These are phyloP conservation scores for Aphelinus certus DNA, from an alignment of 1,140 invertebrate genomes.

Conservation along the genomic window DNA sequence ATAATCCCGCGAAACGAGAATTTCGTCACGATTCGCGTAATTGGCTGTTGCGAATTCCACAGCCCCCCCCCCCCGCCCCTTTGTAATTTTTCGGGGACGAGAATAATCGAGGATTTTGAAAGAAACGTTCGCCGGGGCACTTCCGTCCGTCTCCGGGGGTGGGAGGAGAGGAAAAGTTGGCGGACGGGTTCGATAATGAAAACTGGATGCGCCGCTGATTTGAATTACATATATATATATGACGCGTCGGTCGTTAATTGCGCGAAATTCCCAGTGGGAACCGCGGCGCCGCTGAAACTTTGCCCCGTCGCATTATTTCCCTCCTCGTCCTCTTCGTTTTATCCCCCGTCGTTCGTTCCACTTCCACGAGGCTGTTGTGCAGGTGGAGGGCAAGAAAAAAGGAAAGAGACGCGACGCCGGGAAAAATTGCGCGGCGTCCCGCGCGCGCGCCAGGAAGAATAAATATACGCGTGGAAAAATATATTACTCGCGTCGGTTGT, in stretches of 20 bases:
- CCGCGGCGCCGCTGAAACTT: background rate
- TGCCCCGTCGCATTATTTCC: background rate
- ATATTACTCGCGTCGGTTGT: too few relatives aligned
- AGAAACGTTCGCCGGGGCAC: constrained; percentile 7
- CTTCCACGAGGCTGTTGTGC: background rate
- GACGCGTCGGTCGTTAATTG: background rate
- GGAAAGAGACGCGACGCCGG: background rate
- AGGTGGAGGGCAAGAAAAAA: background rate
- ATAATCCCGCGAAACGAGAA: too few relatives aligned
- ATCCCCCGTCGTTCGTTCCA: background rate
- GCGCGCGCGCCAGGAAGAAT: too few relatives aligned
- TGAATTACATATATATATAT: background rate
- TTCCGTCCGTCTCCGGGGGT: background rate
- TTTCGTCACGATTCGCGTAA: too few relatives aligned
- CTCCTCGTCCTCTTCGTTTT: background rate
- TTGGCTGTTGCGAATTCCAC: background rate
- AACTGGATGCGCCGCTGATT: constrained; percentile 12
- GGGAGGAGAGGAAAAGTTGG: background rate
- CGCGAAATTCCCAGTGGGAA: background rate
- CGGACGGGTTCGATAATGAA: background rate
- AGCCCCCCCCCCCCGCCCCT: background rate
- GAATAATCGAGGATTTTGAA: constrained; percentile 9
- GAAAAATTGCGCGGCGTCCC: constrained; percentile 14
- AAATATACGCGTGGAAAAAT: too few relatives aligned
- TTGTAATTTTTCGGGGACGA: background rate